These are phyloP conservation scores for Rhabdomys dilectus DNA, from an alignment of 2,113 vertebrate genomes.

Conservation along the genomic window DNA sequence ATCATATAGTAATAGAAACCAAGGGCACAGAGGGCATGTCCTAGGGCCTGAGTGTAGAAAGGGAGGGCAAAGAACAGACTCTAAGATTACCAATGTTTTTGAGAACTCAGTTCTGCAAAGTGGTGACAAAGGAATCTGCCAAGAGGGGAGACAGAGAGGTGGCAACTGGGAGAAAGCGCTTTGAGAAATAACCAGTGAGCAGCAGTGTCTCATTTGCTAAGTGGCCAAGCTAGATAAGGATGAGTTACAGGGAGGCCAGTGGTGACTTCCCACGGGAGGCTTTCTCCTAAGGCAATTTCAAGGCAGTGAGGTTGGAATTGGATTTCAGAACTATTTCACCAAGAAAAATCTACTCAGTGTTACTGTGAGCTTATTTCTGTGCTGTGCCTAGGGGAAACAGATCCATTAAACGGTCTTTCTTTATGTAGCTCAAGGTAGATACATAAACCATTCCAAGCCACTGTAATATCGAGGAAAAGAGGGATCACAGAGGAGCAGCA, in stretches of 20 bases:
- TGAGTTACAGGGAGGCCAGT: not conserved
- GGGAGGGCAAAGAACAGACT: not conserved
- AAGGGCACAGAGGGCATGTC: conserved; percentile 1
- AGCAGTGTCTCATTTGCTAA: not conserved
- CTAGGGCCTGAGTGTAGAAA: not conserved
- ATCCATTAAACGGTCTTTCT: not conserved
- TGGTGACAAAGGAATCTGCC: not conserved
- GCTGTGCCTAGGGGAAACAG: too few species aligned
- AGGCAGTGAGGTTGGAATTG: not conserved
- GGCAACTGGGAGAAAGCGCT: not conserved
- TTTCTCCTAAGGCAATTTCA: conserved; percentile 4
- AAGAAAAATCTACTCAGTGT: not conserved
- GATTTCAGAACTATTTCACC: conserved; percentile 56
- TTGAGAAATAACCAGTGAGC: not conserved
- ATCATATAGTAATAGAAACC: not conserved
- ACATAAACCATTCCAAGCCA: not conserved
- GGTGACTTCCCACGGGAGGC: not conserved
- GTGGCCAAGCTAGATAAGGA: not conserved
- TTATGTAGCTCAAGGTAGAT: not conserved
- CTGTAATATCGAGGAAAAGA: not conserved
- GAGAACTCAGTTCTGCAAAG: not conserved
- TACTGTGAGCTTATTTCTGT: not conserved
- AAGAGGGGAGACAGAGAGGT: not conserved
- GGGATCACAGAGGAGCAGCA: not conserved
- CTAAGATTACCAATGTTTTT: not conserved